Percentiles rank a stretch among this genome's conserved stretches.
These are phyloP conservation scores for Malacoraja senta DNA, from an alignment of 2,797 vertebrate genomes.

Conservation along the genomic window DNA sequence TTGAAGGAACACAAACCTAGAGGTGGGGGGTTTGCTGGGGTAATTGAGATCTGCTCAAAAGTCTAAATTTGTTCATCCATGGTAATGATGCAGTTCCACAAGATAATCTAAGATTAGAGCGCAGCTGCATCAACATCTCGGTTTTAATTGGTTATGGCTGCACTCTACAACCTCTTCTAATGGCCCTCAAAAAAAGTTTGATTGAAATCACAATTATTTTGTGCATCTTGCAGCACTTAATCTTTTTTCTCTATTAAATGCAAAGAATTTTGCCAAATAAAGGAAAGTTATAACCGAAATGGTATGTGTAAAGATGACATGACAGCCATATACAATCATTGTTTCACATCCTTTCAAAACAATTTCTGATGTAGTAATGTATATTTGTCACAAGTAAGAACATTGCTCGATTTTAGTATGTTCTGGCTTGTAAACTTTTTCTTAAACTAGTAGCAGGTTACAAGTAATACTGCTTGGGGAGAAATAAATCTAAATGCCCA, in stretches of 20 bases:
- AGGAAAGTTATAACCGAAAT: neutral
- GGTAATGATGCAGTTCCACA: neutral
- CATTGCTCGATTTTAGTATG: neutral
- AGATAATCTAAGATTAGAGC: conserved; percentile 3
- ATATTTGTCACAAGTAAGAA: neutral
- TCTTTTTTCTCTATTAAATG: neutral
- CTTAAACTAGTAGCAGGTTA: neutral
- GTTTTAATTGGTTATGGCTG: neutral
- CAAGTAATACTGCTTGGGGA: neutral
- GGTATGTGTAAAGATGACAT: neutral
- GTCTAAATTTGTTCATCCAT: neutral
- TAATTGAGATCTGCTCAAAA: neutral
- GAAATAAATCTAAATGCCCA: conserved; percentile 6
- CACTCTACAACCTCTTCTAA: neutral
- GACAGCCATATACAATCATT: neutral
- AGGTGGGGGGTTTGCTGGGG: neutral
- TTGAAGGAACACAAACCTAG: neutral
- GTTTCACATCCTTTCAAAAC: neutral
- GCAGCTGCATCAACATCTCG: neutral
- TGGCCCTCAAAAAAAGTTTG: neutral
- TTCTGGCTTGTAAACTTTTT: neutral
- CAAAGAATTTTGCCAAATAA: neutral
- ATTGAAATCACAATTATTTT: conserved; percentile 7
- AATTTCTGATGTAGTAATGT: neutral
- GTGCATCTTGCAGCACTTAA: neutral